Conservation (phyloP, 2,113 vertebrate genomes). For the Circaetus cinerascens region DNA sequence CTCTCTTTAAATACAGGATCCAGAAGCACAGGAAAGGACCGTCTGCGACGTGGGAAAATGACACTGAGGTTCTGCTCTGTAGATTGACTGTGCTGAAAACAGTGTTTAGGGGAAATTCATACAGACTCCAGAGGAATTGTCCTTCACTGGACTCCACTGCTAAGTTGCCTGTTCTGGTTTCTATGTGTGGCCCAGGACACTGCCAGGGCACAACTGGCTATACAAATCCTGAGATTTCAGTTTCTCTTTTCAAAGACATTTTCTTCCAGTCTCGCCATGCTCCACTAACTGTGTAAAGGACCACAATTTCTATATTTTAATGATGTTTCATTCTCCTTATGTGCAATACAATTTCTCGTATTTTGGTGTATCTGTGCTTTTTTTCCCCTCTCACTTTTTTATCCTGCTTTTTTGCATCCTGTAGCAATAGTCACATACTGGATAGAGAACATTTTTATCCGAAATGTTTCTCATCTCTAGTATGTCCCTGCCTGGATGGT, state of each 20-base stretch:
- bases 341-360: rapidly evolving
- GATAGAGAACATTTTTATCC: not conserved
- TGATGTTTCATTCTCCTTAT: not conserved
- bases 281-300: not conserved
- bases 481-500: not conserved
- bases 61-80: not conserved
- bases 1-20: not conserved
- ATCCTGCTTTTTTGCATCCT: not conserved
- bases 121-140: rapidly evolving
- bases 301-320: not conserved
- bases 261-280: not conserved
- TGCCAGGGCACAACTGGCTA: not conserved
- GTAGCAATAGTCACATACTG: not conserved
- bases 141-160: not conserved
- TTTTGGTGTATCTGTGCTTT: not conserved
- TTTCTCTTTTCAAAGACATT: not conserved
- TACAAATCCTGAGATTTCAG: not conserved
- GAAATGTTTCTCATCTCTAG: not conserved
- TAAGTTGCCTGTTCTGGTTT: not conserved
- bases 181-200: not conserved
- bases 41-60: rapidly evolving
- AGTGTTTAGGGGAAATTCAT: not conserved
- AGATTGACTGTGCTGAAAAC: not conserved
- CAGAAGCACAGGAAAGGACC: not conserved
- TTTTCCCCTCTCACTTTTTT: not conserved